These are phyloP conservation scores for Emydura subglobosa DNA, from an alignment of 2,113 vertebrate genomes.

Conservation along the genomic window DNA sequence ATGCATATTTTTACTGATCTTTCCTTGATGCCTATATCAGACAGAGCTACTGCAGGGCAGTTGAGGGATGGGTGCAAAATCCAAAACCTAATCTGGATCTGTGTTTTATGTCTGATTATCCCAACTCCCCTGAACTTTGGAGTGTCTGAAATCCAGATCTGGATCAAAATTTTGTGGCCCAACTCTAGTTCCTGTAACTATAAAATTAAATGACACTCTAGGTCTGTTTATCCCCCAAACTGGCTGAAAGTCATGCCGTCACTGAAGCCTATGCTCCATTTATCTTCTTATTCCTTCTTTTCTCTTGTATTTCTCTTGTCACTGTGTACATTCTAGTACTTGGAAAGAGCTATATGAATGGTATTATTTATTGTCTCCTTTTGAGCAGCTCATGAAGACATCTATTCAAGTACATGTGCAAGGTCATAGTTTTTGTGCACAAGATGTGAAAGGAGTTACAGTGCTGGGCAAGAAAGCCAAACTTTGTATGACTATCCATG, in stretches of 20 bases:
- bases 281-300: neutral
- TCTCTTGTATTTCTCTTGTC: slow-evolving; percentile 23
- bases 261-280: neutral
- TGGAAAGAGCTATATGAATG: slow-evolving; percentile 25
- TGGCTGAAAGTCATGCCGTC: neutral
- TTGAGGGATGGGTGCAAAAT: neutral
- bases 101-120: neutral
- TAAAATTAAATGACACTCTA: neutral
- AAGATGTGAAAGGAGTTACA: slow-evolving; percentile 48
- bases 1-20: fast-evolving
- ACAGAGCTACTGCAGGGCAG: neutral
- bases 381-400: slow-evolving; percentile 47
- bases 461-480: slow-evolving; percentile 38
- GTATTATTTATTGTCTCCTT: slow-evolving; percentile 21
- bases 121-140: neutral
- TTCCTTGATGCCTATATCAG: neutral
- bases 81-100: neutral
- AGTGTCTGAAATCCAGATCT: neutral
- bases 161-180: neutral
- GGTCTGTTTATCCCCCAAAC: neutral
- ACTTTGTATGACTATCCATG: slow-evolving; percentile 17
- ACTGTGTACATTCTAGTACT: neutral
- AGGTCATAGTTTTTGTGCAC: slow-evolving; percentile 34
- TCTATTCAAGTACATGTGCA: slow-evolving; percentile 46
- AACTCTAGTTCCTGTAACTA: neutral